Evolutionary conservation across 1,140 invertebrate species (phyloP), one percentile per base, ranked within the genome.

Genomic region (Archivesica marissinica): DNA sequence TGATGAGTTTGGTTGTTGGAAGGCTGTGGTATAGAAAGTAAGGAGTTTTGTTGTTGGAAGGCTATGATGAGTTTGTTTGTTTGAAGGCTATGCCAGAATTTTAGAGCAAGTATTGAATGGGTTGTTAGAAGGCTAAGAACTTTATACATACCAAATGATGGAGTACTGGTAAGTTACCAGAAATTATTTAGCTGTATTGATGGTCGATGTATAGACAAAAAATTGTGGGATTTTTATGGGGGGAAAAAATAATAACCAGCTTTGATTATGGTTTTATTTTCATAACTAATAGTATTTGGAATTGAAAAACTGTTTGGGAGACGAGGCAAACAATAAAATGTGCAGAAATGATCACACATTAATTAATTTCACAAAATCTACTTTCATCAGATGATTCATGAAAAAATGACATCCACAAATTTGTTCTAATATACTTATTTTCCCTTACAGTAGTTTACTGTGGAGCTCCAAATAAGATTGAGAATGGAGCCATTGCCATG

Each of bases 401-500:
- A 11, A 56, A 7, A 7, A 56, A 7, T 15, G 15, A 11, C 23
- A 15, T n/a, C 6, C 6, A 33, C n/a, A n/a, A n/a, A n/a, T n/a
- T n/a, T n/a, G n/a, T n/a, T n/a, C n/a, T n/a, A n/a, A n/a, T 66
- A 20, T 39, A 20, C 4, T 39, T 70, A 35, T 44, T 33, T 11
- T 52, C n/a, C n/a, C n/a, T n/a, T 80, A 7, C 28, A 80, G 79
- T 56, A 15, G 50, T 72, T 3, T 72, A 54, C 30, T 81, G 79
- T 54, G 79, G 79, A 1, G 17, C 66, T 25, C 79, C 79, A 20
- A 4, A 20, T 4, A 72, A 59, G 35, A 72, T 81, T 56, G 23
- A 70, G 7, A 72, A 81, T 72, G 79, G 64, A n/a, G 56, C 25
- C 17, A 30, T 81, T 39, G n/a, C 38, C 7, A 17, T 33, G 17